Evolutionary conservation across 1,140 invertebrate genomes (phyloP).

Genomic region (Lepidurus apus): DNA sequence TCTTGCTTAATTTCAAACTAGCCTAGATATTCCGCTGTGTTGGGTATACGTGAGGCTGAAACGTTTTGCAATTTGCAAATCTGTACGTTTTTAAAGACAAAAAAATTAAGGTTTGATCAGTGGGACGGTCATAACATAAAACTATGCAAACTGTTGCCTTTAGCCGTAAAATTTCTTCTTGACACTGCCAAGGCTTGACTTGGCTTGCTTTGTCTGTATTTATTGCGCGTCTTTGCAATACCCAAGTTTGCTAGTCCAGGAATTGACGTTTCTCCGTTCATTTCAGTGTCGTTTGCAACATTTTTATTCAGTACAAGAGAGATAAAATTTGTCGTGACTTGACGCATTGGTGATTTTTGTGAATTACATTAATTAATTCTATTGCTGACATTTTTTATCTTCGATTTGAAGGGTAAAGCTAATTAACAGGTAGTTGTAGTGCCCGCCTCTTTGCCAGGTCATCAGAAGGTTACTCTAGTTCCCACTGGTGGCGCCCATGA

Average conservation of each 20-base stretch:
- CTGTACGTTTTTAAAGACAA: not conserved
- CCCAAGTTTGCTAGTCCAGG: conserved; percentile 20
- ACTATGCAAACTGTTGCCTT: conserved; percentile 14
- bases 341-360: not conserved
- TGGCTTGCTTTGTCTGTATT: conserved; percentile 17
- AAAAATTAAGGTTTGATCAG: not conserved
- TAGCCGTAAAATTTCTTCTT: not conserved
- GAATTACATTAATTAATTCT: not conserved
- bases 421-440: not conserved
- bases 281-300: not conserved
- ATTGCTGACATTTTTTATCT: not conserved
- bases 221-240: not conserved
- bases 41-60: not conserved
- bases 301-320: not conserved
- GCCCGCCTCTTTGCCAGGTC: conserved; percentile 12
- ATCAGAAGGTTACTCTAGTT: not conserved
- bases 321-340: not conserved
- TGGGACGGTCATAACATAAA: not conserved
- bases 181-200: not conserved
- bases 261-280: not conserved
- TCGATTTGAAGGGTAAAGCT: too few relatives aligned
- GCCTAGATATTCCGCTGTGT: not conserved
- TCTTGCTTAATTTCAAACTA: not conserved
- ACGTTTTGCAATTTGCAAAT: not conserved
- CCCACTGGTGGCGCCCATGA: not conserved